Evolutionary conservation across 1,140 invertebrate genomes (phyloP), one percentile per base, ranked within the genome.

Genomic region (Ylistrum balloti): DNA sequence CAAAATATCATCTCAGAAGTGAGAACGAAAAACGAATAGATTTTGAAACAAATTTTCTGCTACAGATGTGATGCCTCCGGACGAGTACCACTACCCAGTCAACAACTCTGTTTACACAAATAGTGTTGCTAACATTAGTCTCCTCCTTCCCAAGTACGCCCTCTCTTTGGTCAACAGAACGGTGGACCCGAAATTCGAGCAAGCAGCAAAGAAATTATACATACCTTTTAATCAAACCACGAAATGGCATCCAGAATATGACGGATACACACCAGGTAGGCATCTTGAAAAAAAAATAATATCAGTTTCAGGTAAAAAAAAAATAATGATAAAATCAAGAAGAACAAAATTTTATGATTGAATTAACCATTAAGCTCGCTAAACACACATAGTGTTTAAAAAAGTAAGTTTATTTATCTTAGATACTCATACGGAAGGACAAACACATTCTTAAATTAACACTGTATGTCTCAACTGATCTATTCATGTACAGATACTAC

Each of bases 1-100:
- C n/a, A n/a, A n/a, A n/a, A n/a, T n/a, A n/a, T n/a, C n/a, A n/a
- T n/a, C n/a, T n/a, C n/a, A n/a, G n/a, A n/a, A n/a, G n/a, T n/a
- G n/a, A n/a, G n/a, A n/a, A n/a, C n/a, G n/a, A n/a, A n/a, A n/a
- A n/a, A n/a, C n/a, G n/a, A n/a, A n/a, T n/a, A n/a, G n/a, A n/a
- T n/a, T n/a, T n/a, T n/a, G n/a, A n/a, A n/a, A n/a, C n/a, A n/a
- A n/a, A n/a, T n/a, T n/a, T n/a, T n/a, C n/a, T n/a, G n/a, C n/a
- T 94, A 35, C 90, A 97, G 96, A 92, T 87, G 96, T 97, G 10
- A 96, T 96, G 96, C 96, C 96, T 33, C 97, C 97, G 38, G 96
- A 97, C 94, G 96, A 97, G 92, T 95, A 94, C 86, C 95, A 96
- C 88, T 91, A 92, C 45, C 92, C 90, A 41, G 94, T 96, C 17